Conservation (phyloP, 2,888 invertebrate genomes). For the Rhingia campestris region DNA sequence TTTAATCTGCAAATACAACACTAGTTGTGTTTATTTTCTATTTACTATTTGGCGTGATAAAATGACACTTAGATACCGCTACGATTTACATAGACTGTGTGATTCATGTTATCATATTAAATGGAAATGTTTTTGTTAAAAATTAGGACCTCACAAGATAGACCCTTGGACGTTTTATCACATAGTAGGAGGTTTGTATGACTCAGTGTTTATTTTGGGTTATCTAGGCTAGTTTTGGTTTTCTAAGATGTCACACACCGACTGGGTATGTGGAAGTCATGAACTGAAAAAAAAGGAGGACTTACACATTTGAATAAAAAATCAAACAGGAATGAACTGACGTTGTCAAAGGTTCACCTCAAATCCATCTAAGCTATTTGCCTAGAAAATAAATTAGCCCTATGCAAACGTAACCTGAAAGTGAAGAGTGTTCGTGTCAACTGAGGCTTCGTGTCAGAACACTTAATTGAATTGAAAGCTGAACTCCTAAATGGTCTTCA, state of each 20-base stretch:
- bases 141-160: conserved; percentile 14
- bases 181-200: not conserved
- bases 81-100: not conserved
- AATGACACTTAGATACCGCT: not conserved
- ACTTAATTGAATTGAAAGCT: too few species aligned
- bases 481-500: too few species aligned
- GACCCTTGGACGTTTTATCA: not conserved
- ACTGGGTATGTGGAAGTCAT: too few species aligned
- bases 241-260: not conserved
- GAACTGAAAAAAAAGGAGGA: too few species aligned
- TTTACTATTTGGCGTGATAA: not conserved
- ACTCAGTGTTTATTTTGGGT: conserved; percentile 10
- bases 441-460: too few species aligned
- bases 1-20: not conserved
- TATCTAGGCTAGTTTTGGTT: not conserved
- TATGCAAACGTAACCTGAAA: too few species aligned
- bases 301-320: too few species aligned
- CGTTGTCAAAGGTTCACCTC: too few species aligned
- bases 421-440: too few species aligned
- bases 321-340: too few species aligned
- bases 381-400: too few species aligned
- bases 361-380: too few species aligned
- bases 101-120: conserved; percentile 26
- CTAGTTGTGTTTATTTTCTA: not conserved
- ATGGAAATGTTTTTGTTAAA: conserved; percentile 11